Conservation (phyloP, 2,797 vertebrate species). For the Parauchenoglanis punctatus region DNA sequence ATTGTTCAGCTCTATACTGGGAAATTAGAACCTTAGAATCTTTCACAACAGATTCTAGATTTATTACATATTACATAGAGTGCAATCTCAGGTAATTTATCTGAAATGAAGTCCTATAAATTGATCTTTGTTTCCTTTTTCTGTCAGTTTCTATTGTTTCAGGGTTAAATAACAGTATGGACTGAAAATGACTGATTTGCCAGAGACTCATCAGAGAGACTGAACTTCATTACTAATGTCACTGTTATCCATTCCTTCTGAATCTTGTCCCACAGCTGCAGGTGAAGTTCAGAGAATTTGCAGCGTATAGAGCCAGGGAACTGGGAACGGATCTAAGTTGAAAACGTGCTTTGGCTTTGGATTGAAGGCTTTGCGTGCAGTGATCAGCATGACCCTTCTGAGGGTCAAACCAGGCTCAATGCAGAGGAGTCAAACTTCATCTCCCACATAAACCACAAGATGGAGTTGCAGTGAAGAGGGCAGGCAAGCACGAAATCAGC, state of each 20-base stretch:
- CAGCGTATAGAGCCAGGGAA: neutral
- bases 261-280: slow-evolving; percentile 53
- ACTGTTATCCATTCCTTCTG: slow-evolving; percentile 39
- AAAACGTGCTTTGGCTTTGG: slow-evolving; percentile 31
- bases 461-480: slow-evolving; percentile 23
- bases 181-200: slow-evolving; percentile 18
- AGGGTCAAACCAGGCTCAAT: slow-evolving; percentile 7
- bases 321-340: slow-evolving; percentile 16
- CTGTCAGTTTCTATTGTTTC: neutral
- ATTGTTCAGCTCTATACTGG: neutral
- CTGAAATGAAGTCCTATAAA: slow-evolving; percentile 1
- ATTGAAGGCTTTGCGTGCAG: slow-evolving; percentile 3
- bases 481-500: neutral
- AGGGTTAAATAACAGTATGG: slow-evolving; percentile 3
- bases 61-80: no score
- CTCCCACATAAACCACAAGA: slow-evolving; percentile 42
- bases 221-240: slow-evolving; percentile 25
- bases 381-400: slow-evolving; percentile 4
- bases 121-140: neutral
- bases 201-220: slow-evolving; percentile 13
- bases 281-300: slow-evolving; percentile 23
- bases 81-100: neutral
- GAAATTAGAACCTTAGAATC: neutral
- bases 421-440: slow-evolving; percentile 25
- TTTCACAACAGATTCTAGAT: neutral